phyloP scores from a whole-genome alignment of 2,797 vertebrate species.

The Helarctos malayanus region DNA sequence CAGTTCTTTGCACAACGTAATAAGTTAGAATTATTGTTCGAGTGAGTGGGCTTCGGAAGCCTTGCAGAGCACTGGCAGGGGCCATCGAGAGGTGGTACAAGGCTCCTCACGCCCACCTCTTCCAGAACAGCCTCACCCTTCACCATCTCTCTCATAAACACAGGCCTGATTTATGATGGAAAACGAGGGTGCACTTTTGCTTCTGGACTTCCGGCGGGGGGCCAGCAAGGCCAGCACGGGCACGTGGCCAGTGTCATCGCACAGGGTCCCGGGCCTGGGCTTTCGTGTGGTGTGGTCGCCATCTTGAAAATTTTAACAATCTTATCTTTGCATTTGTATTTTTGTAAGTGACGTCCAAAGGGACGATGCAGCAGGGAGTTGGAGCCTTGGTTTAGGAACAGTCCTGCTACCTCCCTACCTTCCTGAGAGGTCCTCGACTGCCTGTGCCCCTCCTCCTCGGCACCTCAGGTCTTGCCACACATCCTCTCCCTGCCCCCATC shows the following conservation, averaged over 20 bases:
- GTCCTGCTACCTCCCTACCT: neutral
- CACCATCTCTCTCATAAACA: neutral
- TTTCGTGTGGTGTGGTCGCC: neutral
- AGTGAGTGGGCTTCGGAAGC: neutral
- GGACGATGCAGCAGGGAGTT: accelerated
- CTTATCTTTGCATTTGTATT: neutral
- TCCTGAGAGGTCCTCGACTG: accelerated
- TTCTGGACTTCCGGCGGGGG: neutral
- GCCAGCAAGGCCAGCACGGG: neutral
- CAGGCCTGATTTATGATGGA: neutral
- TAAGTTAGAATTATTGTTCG: neutral
- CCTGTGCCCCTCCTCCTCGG: neutral
- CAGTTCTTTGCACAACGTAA: neutral
- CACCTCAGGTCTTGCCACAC: neutral
- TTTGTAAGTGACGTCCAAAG: neutral
- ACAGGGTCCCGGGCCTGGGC: accelerated
- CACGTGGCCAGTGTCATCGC: accelerated
- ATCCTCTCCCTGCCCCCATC: neutral
- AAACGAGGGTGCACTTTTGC: neutral
- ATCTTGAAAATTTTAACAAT: neutral
- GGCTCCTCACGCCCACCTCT: neutral
- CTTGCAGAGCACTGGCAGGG: neutral
- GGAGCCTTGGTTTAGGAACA: neutral
- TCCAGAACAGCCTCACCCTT: neutral
- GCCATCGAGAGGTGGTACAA: neutral